A percentile compares a stretch with the other conserved stretches of the same genome.
phyloP scores from a whole-genome alignment of 2,113 vertebrate species.

The Illadopsis cleaveri region DNA sequence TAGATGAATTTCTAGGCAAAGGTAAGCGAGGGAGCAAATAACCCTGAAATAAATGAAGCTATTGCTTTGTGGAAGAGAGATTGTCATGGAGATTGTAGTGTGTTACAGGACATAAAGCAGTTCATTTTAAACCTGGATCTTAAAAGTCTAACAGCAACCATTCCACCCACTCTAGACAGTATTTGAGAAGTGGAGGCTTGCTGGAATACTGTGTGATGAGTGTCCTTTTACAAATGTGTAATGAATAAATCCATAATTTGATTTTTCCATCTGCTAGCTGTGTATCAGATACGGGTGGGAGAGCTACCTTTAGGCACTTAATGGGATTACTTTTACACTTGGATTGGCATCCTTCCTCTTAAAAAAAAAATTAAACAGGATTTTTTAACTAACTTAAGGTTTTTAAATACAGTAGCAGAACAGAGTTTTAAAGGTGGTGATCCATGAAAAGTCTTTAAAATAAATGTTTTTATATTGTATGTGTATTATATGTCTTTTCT shows the following conservation, averaged over 20 bases:
- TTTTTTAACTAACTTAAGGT: neutral
- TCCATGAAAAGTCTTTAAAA: neutral
- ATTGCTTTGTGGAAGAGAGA: neutral
- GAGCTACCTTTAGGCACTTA: neutral
- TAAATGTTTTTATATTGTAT: neutral
- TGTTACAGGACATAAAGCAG: neutral
- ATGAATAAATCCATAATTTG: slow-evolving; percentile 3
- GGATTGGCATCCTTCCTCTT: neutral
- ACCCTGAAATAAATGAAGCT: neutral
- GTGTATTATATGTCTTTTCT: neutral
- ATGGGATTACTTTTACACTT: neutral
- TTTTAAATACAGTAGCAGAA: neutral
- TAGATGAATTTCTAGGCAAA: slow-evolving; percentile 15
- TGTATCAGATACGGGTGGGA: neutral
- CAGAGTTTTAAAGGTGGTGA: neutral
- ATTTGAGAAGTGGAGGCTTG: neutral
- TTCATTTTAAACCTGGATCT: neutral
- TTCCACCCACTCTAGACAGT: neutral
- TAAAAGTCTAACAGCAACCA: neutral
- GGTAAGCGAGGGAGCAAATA: neutral
- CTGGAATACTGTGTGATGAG: neutral
- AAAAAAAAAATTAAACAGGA: neutral
- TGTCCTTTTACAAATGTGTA: neutral
- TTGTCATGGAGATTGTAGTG: neutral
- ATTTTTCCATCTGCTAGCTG: neutral